A percentile compares a stretch with the other conserved stretches of the same genome.
phyloP scores from a whole-genome alignment of 2,113 vertebrate species.

The Tonatia bakeri region DNA sequence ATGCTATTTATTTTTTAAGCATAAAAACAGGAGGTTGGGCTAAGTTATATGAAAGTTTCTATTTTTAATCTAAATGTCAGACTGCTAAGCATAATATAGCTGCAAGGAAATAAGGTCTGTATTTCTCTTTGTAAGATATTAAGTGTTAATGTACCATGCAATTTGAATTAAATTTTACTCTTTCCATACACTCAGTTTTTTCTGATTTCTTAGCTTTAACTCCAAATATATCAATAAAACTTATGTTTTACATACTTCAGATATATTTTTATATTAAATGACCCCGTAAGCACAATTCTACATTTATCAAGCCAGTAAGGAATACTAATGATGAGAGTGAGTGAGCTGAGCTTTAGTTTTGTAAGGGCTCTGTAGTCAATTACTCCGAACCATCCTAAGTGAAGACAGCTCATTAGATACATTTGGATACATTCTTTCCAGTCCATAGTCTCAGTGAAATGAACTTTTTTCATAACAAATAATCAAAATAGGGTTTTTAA shows the following conservation, averaged over 20 bases:
- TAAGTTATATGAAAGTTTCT: conserved; percentile 8
- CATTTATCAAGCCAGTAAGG: neutral
- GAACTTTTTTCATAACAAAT: neutral
- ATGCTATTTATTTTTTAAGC: conserved; percentile 30
- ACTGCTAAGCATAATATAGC: conserved; percentile 35
- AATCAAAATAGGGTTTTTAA: neutral
- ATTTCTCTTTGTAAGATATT: no score
- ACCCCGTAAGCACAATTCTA: neutral
- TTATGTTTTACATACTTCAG: conserved; percentile 44
- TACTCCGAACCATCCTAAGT: neutral
- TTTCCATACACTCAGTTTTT: neutral
- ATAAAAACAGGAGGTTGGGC: conserved; percentile 6
- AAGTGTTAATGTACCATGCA: neutral
- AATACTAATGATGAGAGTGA: neutral
- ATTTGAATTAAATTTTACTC: conserved; percentile 9
- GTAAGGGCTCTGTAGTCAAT: neutral
- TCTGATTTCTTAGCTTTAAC: neutral
- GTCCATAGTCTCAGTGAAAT: neutral
- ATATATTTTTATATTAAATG: conserved; percentile 54
- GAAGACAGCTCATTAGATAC: neutral
- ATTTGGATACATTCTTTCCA: neutral
- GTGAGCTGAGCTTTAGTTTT: neutral
- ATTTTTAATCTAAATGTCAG: conserved; percentile 41
- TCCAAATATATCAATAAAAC: neutral
- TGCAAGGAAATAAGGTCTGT: conserved; percentile 4